Percentiles rank a stretch among this genome's conserved stretches.
phyloP scores from a whole-genome alignment of 2,113 vertebrate genomes.

The Grammomys dolichurus region DNA sequence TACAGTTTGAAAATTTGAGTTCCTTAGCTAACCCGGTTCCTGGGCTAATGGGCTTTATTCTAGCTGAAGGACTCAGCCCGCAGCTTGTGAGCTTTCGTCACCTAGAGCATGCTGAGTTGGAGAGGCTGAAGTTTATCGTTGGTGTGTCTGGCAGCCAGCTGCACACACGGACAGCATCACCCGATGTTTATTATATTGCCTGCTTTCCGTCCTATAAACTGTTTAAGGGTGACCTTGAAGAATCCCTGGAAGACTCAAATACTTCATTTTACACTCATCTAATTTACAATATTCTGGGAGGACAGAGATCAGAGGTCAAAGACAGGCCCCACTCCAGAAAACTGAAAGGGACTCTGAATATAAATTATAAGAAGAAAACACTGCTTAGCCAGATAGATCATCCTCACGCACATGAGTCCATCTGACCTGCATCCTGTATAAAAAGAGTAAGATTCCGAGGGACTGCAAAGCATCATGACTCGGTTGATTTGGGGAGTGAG shows the following conservation, averaged over 20 bases:
- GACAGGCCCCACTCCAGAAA: constrained; percentile 60
- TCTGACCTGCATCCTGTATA: not conserved
- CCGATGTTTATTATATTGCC: not conserved
- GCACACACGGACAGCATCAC: not conserved
- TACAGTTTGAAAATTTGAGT: constrained; percentile 20
- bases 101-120: not conserved
- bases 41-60: not conserved
- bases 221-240: constrained; percentile 45
- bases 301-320: constrained; percentile 52
- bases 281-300: constrained; percentile 43
- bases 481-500: constrained; percentile 57
- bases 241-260: constrained; percentile 56
- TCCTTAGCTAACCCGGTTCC: not conserved
- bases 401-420: not conserved
- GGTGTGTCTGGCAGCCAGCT: constrained; percentile 1
- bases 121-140: not conserved
- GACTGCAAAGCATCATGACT: constrained; percentile 67
- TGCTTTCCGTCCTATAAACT: constrained; percentile 33
- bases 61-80: not conserved
- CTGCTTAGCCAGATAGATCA: not conserved
- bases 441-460: not conserved
- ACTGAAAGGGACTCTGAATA: constrained; percentile 62
- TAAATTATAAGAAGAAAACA: constrained; percentile 56
- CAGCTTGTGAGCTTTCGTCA: not conserved
- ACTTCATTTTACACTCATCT: constrained; percentile 20